Evolutionary conservation across 2,113 vertebrate genomes (phyloP).

Genomic region (Psephotus haematonotus): DNA sequence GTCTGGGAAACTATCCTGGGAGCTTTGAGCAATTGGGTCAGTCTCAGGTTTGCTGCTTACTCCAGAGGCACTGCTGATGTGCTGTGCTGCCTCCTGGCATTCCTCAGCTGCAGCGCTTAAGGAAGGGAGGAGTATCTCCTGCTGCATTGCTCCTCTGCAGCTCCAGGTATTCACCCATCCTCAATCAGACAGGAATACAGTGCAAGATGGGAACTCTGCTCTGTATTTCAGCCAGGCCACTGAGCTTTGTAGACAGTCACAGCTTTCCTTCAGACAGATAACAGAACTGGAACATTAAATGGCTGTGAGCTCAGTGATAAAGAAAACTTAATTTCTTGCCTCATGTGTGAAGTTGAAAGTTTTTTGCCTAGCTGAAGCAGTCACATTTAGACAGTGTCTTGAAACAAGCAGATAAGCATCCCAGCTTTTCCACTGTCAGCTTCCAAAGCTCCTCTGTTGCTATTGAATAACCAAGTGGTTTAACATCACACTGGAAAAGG

Average conservation of each 20-base stretch:
- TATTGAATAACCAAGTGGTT: not conserved
- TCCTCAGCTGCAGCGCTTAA: not conserved
- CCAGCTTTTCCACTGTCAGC: not conserved
- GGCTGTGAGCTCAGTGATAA: not conserved
- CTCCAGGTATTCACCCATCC: not conserved
- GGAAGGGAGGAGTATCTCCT: too few species aligned
- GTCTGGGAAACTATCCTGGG: not conserved
- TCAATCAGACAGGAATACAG: too few species aligned
- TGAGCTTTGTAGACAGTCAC: not conserved
- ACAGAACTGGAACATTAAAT: not conserved
- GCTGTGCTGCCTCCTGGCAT: not conserved
- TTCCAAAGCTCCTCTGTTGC: not conserved
- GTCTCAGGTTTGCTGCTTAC: not conserved
- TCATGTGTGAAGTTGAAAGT: not conserved
- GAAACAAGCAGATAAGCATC: not conserved
- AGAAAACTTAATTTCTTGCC: not conserved
- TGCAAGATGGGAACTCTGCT: not conserved
- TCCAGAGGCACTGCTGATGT: not conserved
- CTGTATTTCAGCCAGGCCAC: not conserved
- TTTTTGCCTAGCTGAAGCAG: not conserved
- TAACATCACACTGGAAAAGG: not conserved
- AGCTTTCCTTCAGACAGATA: not conserved
- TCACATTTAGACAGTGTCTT: not conserved
- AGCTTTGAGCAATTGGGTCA: not conserved
- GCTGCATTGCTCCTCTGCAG: not conserved